Evolutionary conservation across 2,113 vertebrate genomes (phyloP), one percentile per base, ranked within the genome.

Genomic region (Sprattus sprattus): DNA sequence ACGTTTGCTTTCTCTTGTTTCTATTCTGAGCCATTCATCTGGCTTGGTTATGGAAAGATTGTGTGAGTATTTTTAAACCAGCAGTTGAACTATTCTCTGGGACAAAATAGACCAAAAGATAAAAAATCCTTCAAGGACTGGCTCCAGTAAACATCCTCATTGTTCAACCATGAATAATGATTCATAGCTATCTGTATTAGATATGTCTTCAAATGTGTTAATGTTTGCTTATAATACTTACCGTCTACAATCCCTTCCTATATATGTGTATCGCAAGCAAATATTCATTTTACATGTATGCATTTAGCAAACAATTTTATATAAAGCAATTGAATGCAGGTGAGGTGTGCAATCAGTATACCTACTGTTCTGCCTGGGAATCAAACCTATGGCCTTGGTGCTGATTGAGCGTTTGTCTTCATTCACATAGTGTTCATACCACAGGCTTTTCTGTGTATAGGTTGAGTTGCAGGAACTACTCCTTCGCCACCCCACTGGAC

Each of bases 11-110:
- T 78, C 28, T 32, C 71, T 39, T 16, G 28, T 39, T 78, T 32
- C 71, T 78, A 78, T 78, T 78, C 71, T 78, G 13, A 78, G 39
- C 71, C 71, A 78, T 15, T 78, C 71, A 78, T 78, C 71, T 78
- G 25, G 71, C 28, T 13, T 32, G 28, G 71, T 39, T 78, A 78
- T 78, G 71, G 71, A 78, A 78, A 78, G 71, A 78, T 78, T 78
- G 15, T 16, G 32, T 39, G 32, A 64, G 20, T 78, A 78, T 78
- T 78, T 78, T 78, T 78, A 78, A 78, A 78, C 71, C 28, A 28
- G 4, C 28, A 60, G 54, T 22, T 20, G 22, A 60, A 22, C 54
- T 60, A 60, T 78, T 32, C 71, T 78, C 28, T 13, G 11, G 39
- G 71, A 28, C 71, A 78, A 39, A 78, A 39, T 78, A 5, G 15